Base-by-base conservation (phyloP, 2,888 invertebrate species). In the Ophion obscuratus region DNA sequence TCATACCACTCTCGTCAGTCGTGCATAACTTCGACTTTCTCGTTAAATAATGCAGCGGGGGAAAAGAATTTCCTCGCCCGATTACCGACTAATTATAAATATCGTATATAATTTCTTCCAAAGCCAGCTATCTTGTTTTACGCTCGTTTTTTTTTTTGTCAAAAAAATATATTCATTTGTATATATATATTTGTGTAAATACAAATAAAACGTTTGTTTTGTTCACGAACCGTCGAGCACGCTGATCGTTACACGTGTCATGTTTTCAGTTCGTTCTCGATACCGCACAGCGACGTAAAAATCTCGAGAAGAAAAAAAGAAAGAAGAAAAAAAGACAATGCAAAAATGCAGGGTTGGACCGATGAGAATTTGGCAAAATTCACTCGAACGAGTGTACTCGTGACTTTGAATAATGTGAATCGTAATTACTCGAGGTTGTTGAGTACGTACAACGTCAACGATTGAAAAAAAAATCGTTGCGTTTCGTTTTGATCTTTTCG, bases 311-410 rank as follows among this genome's bases (percentile, higher is more conserved):
- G 36, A 24, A 66, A 40, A 17, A 17, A 53, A 53, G 40, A 66
- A 66, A 74, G 74, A 67, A 27, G 66, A 66, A 59, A 68, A 81
- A 47, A 47, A 27, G 24, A 47, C 79, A 70, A 68, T 82, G 66
- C 77, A 73, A 81, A 53, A 70, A 44, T 67, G 57, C 47, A n/a
- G 86, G 86, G 81, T 90, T 90, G 87, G 88, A 90, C 88, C 90
- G 88, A 66, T 87, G 81, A 87, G 86, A 88, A 89, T 91, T 90
- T 90, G 88, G 88, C 89, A 87, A 44, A 75, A 87, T 84, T 77
- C 83, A 81, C 80, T 31, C 67, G 75, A 47, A 24, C 81, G 80
- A 79, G 74, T 79, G 70, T 73, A 79, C 61, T 53, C 36, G n/a
- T 76, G 53, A 40, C 20, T 31, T 64, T 64, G 64, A 14, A 7